phyloP scores from a whole-genome alignment of 1,140 invertebrate genomes.

The Rhyzopertha dominica region DNA sequence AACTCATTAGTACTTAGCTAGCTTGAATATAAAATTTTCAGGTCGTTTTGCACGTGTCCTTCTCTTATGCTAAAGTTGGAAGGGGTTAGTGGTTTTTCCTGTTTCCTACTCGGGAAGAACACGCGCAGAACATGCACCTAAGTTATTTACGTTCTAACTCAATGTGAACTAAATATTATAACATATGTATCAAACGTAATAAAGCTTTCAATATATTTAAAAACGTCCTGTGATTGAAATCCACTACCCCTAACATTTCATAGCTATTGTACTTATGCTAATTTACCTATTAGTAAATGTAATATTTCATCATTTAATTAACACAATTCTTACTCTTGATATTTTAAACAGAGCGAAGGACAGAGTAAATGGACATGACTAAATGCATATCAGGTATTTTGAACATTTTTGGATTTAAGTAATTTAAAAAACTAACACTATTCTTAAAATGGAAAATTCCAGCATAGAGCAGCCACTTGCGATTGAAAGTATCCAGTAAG shows the following conservation, averaged over 20 bases:
- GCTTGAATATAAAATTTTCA: slow-evolving; percentile 24
- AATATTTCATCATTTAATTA: background rate
- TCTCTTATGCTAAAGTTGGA: slow-evolving; percentile 8
- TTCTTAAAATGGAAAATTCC: too few species aligned
- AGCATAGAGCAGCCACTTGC: too few species aligned
- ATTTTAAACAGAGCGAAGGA: background rate
- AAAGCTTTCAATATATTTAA: slow-evolving; percentile 36
- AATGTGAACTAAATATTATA: slow-evolving; percentile 27
- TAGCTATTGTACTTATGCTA: too few species aligned
- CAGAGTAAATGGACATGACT: background rate
- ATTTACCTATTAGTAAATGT: background rate
- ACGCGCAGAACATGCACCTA: slow-evolving; percentile 3
- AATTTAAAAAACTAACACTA: too few species aligned
- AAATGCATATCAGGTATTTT: background rate
- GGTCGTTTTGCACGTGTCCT: slow-evolving; percentile 1
- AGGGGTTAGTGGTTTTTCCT: slow-evolving; percentile 37
- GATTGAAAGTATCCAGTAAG: too few species aligned
- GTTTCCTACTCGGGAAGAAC: background rate
- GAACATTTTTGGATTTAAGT: too few species aligned
- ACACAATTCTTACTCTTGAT: background rate
- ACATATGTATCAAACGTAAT: slow-evolving; percentile 35
- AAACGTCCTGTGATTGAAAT: background rate
- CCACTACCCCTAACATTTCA: background rate
- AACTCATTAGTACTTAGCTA: slow-evolving; percentile 27
- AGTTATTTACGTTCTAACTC: slow-evolving; percentile 9